A percentile compares a stretch with the other conserved stretches of the same genome.
Conservation (phyloP, 53 echinoderm and acorn worm genomes). For the Apostichopus leukothele region DNA sequence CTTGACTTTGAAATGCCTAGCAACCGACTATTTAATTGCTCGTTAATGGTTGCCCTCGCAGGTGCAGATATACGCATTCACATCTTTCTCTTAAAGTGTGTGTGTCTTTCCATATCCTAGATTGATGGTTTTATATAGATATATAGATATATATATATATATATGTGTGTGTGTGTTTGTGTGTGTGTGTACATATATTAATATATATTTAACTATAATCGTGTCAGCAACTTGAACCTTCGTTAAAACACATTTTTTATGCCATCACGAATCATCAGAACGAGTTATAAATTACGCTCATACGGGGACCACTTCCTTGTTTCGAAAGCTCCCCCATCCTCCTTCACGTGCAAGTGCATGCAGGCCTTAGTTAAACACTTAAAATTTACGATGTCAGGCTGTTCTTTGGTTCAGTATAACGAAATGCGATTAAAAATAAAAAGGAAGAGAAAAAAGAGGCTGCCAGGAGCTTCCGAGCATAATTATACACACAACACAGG, state of each 20-base stretch:
- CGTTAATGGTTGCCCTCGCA: not conserved
- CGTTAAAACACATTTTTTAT: not conserved
- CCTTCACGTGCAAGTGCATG: not conserved
- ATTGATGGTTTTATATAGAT: too few relatives aligned
- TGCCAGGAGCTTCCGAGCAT: too few relatives aligned
- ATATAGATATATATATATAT: too few relatives aligned
- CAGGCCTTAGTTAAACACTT: not conserved
- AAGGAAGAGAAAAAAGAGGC: too few relatives aligned
- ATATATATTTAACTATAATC: too few relatives aligned
- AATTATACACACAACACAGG: too few relatives aligned
- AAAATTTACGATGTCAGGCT: not conserved
- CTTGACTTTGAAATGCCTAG: not conserved
- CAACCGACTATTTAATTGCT: not conserved
- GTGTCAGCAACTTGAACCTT: not conserved
- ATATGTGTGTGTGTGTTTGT: too few relatives aligned
- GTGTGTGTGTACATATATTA: too few relatives aligned
- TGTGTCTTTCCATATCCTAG: too few relatives aligned
- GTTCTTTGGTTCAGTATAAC: not conserved
- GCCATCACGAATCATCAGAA: not conserved
- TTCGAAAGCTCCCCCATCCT: not conserved
- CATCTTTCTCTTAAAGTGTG: too few relatives aligned
- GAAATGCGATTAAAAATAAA: not conserved
- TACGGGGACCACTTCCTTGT: not conserved
- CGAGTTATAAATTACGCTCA: not conserved
- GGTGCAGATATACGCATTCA: not conserved